Conservation (phyloP, 2,113 vertebrate genomes). For the Poecile atricapillus region DNA sequence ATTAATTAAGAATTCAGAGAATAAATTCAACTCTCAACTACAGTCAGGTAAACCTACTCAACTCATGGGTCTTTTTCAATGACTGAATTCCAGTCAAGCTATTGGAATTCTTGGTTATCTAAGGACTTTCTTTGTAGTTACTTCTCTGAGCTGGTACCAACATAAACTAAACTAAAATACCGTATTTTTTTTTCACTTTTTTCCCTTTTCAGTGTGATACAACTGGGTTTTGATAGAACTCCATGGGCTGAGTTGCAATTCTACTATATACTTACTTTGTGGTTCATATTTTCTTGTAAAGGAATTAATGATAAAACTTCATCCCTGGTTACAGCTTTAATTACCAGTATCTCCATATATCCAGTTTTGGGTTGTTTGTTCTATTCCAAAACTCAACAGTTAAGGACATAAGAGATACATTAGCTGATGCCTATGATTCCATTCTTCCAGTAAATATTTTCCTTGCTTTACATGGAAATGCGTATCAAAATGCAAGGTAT, state of each 20-base stretch:
- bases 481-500: conserved; percentile 32
- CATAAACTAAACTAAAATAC: not conserved
- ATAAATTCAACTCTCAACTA: not conserved
- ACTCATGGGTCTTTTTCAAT: not conserved
- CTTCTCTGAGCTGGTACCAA: not conserved
- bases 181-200: not conserved
- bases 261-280: not conserved
- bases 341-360: not conserved
- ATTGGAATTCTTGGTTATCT: not conserved
- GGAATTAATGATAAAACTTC: not conserved
- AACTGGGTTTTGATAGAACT: not conserved
- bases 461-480: conserved; percentile 47
- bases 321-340: not conserved
- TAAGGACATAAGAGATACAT: not conserved
- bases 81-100: not conserved
- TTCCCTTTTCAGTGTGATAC: not conserved
- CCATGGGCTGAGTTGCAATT: not conserved
- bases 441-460: conserved; percentile 42
- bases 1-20: not conserved
- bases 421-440: not conserved
- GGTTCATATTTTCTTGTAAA: not conserved
- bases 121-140: not conserved
- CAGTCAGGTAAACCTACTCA: not conserved
- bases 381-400: not conserved
- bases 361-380: not conserved